phyloP scores from a whole-genome alignment of 23 tunicate species.

The Oikopleura albicans region DNA sequence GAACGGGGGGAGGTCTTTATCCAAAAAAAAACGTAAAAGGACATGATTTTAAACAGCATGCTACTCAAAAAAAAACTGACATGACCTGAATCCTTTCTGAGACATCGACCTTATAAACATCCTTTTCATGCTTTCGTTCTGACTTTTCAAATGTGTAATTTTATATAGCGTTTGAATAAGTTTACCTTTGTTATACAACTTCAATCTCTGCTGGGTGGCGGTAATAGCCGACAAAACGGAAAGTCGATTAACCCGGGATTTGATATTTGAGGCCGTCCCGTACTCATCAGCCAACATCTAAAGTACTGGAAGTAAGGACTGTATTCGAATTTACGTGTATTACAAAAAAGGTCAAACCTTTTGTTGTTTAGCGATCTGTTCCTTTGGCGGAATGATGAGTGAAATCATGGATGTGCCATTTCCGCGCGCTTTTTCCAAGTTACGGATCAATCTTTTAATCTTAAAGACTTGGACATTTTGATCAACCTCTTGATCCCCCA shows the following conservation, averaged over 20 bases:
- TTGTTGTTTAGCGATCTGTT: conserved; percentile 69
- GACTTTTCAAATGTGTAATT: too few relatives aligned
- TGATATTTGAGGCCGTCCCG: conserved; percentile 91
- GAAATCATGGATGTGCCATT: conserved; percentile 99
- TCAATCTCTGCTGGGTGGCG: conserved; percentile 79
- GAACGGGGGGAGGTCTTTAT: too few relatives aligned
- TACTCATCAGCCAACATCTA: conserved; percentile 93
- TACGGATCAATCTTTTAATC: conserved; percentile 78
- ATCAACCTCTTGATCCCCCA: conserved; percentile 22
- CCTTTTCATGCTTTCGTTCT: too few relatives aligned
- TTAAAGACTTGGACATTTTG: conserved; percentile 97
- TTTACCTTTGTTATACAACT: conserved; percentile 60
- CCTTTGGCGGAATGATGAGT: conserved; percentile 91
- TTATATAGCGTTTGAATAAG: too few relatives aligned
- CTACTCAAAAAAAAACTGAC: too few relatives aligned
- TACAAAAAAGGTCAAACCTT: conserved; percentile 17
- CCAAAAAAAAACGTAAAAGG: too few relatives aligned
- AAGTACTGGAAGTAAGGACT: not conserved
- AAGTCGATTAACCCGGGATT: conserved; percentile 77
- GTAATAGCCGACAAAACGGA: conserved; percentile 91
- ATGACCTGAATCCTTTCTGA: too few relatives aligned
- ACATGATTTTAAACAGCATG: too few relatives aligned
- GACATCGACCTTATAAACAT: too few relatives aligned
- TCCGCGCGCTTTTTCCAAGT: conserved; percentile 91
- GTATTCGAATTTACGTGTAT: not conserved